Base-by-base conservation (phyloP, 2,113 vertebrate species). In the Sardina pilchardus region DNA sequence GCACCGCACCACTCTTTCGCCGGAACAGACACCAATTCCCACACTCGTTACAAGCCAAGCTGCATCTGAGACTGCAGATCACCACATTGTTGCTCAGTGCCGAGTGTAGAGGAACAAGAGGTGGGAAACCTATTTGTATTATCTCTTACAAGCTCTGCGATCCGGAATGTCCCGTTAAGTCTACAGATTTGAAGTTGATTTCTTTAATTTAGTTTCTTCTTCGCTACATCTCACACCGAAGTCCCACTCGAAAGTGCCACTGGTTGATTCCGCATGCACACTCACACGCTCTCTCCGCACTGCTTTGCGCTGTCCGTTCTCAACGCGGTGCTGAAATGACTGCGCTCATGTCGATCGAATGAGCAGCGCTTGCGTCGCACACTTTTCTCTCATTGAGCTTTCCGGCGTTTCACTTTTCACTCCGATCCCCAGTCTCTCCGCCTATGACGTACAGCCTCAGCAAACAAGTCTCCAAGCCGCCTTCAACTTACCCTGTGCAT, bases 21-120 rank as follows among this genome's bases (percentile, higher is more conserved):
- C 85, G 34, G 30, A 78, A 78, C 71, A 78, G 34, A 78, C 88
- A 81, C 86, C 83, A 86, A 84, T 86, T 88, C 86, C 30, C 71
- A 78, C 71, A 30, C n/a, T 78, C 71, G 30, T 78, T 78, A 78
- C 71, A 75, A 84, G 88, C 86, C 85, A 48, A 81, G 87, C 85
- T 89, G 89, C 87, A 90, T 78, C 83, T 88, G 82, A 86, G 78
- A 89, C 88, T 93, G 93, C 93, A 87, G 91, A 91, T 91, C 88
- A 90, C 83, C 24, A 78, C 84, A 81, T 83, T 44, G 71, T 78
- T 78, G 71, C 12, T 36, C 71, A 78, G 26, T 36, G 12, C 71
- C 71, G 14, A 6, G 71, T 36, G 30, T 36, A 36, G 10, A 17
- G 14, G 10, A 17, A 6, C 63, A 78, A 17, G 30, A 26, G 26